phyloP scores from a whole-genome alignment of 1,140 invertebrate genomes.

The Cyclargus thomasi region DNA sequence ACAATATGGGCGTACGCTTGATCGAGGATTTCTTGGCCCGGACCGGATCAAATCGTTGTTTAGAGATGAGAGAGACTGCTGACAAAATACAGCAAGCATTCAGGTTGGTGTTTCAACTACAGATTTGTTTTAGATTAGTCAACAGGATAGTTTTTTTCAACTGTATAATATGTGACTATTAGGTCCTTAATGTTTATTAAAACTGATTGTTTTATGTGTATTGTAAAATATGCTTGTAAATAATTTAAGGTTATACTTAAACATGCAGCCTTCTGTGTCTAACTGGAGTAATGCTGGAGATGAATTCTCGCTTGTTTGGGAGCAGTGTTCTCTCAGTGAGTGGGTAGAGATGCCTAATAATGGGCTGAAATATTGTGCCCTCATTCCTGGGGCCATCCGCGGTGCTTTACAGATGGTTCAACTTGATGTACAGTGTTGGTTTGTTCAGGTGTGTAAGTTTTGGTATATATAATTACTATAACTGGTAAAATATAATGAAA shows the following conservation, averaged over 20 bases:
- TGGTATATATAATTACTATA: constrained; percentile 12
- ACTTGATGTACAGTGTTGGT: constrained; percentile 86
- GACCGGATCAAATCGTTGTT: constrained; percentile 91
- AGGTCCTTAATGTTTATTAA: too few species aligned
- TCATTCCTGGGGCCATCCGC: constrained; percentile 94
- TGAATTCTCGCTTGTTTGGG: constrained; percentile 97
- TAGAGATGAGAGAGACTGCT: constrained; percentile 97
- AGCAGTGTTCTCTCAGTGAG: constrained; percentile 97
- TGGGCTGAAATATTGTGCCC: constrained; percentile 94
- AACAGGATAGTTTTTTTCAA: too few species aligned
- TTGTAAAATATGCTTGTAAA: neutral
- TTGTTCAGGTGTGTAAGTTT: constrained; percentile 77
- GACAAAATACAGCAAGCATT: constrained; percentile 92
- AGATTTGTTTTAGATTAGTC: too few species aligned
- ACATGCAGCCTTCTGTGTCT: constrained; percentile 91
- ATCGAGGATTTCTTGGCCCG: constrained; percentile 98
- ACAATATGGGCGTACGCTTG: constrained; percentile 97
- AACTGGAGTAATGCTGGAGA: constrained; percentile 96
- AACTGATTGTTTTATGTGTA: too few species aligned
- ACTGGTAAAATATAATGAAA: too few species aligned
- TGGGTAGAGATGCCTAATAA: constrained; percentile 98
- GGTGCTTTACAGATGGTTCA: constrained; percentile 98
- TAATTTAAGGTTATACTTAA: constrained; percentile 92
- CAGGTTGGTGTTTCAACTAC: too few species aligned
- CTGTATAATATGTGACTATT: too few species aligned